Evolutionary conservation across 2,113 vertebrate genomes (phyloP).

Genomic region (Sturnus vulgaris): DNA sequence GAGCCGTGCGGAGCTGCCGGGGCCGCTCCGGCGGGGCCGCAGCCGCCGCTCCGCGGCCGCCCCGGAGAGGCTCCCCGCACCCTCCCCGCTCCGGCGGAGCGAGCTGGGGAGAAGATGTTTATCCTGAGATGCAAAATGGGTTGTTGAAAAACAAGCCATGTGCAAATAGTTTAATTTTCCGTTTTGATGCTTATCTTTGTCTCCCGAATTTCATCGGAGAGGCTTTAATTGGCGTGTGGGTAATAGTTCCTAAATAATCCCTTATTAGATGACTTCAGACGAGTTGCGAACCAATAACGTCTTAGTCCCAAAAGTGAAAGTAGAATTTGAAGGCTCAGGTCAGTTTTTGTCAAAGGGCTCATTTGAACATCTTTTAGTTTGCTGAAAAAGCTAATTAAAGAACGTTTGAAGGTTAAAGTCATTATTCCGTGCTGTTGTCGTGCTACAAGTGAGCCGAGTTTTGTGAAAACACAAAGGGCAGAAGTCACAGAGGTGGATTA

Average conservation of each 20-base stretch:
- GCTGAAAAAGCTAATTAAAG: conserved; percentile 52
- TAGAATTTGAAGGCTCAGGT: conserved; percentile 42
- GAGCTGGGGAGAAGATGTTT: conserved; percentile 21
- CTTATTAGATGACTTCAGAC: conserved; percentile 60
- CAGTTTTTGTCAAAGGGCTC: conserved; percentile 48
- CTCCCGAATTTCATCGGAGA: conserved; percentile 55
- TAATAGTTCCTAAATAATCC: conserved; percentile 56
- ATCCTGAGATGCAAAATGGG: conserved; percentile 52
- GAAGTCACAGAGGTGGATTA: conserved; percentile 72
- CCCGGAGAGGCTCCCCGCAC: not conserved
- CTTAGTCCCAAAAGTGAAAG: conserved; percentile 50
- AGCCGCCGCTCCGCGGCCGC: not conserved
- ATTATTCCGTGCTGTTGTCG: conserved; percentile 69
- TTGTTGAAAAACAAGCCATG: conserved; percentile 52
- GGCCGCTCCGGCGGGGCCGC: not conserved
- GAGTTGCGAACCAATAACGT: conserved; percentile 58
- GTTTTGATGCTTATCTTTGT: conserved; percentile 58
- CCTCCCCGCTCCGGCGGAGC: conserved; percentile 22
- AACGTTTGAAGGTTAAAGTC: conserved; percentile 70
- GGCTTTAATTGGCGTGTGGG: conserved; percentile 54
- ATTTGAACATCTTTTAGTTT: conserved; percentile 47
- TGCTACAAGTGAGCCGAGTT: conserved; percentile 68
- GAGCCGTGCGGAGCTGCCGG: not conserved
- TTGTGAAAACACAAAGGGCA: conserved; percentile 69
- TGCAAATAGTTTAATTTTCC: conserved; percentile 60